Evolutionary conservation across 1,140 invertebrate species (phyloP), one percentile per base, ranked within the genome.

Genomic region (Dreissena polymorpha): DNA sequence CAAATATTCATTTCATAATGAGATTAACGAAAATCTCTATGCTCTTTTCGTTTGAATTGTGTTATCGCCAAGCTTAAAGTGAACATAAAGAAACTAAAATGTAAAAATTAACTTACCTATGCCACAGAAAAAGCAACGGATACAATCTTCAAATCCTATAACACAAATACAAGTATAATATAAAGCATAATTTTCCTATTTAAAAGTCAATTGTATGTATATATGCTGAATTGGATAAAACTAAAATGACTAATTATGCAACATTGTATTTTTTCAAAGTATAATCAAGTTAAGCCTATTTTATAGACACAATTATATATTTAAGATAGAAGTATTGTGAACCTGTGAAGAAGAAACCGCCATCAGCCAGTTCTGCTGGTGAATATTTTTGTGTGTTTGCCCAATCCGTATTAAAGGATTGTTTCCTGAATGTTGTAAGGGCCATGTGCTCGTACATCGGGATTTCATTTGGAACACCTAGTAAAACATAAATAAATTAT

Each of bases 331-430:
- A 55, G 12, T 57, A 23, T 18, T 0, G 10, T 51, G 55, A 39
- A 83, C 80, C 80, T 29, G 80, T 72, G 68, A 67, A 75, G 49
- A 51, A 83, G 65, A 75, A 83, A 2, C 80, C 80, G 23, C 60
- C 71, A 18, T 74, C 70, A 21, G 80, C 60, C 21, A 83, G 71
- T 57, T 57, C 80, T n/a, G 60, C 49, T 75, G 80, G 80, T 29
- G 49, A 57, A 50, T 74, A 64, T 16, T 50, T 74, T 50, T 27
- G 0, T 23, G 27, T 57, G 29, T 75, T 60, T 27, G 80, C 49
- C 80, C 80, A 83, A 39, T 25, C 63, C 39, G 39, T 8, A 29
- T 63, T 74, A 25, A 25, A 83, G 18, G 60, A 68, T 10, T 21
- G 39, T 50, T 64, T 18, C 49, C 80, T 67, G 18, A 63, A 1